phyloP scores from a whole-genome alignment of 92 coral and sea anemone species.

The Epizoanthus fatuus region DNA sequence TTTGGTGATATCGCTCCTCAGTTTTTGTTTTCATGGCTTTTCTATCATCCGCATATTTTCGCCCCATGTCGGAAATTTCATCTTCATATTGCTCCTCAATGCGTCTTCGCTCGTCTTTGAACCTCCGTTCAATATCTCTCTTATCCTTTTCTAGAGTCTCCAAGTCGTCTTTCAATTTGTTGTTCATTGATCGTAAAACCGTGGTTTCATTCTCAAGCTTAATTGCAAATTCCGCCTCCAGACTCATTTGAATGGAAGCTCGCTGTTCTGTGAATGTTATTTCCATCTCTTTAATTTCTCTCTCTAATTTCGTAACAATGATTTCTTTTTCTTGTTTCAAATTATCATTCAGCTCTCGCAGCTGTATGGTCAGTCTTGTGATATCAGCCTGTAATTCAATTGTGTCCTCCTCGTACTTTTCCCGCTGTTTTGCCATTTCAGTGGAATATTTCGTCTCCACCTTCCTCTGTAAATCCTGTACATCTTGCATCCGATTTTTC shows the following conservation, averaged over 20 bases:
- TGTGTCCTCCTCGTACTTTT: slow-evolving; percentile 87
- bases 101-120: slow-evolving; percentile 88
- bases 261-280: slow-evolving; percentile 89
- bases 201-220: slow-evolving; percentile 94
- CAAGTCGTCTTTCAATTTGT: slow-evolving; percentile 88
- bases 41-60: slow-evolving; percentile 82
- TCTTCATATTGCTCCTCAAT: slow-evolving; percentile 89
- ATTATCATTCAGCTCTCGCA: slow-evolving; percentile 92
- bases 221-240: slow-evolving; percentile 88
- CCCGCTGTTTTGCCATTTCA: slow-evolving; percentile 84
- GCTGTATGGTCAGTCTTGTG: slow-evolving; percentile 85
- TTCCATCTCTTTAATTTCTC: slow-evolving; percentile 93
- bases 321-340: slow-evolving; percentile 92
- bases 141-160: slow-evolving; percentile 89
- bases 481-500: slow-evolving; percentile 71
- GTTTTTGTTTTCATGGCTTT: slow-evolving; percentile 72
- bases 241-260: slow-evolving; percentile 69
- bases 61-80: slow-evolving; percentile 89
- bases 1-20: slow-evolving; percentile 82
- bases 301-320: slow-evolving; percentile 88
- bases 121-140: slow-evolving; percentile 79
- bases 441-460: slow-evolving; percentile 70
- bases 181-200: slow-evolving; percentile 77
- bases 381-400: slow-evolving; percentile 86
- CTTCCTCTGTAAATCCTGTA: slow-evolving; percentile 83